Evolutionary conservation across 2,797 vertebrate genomes (phyloP).

Genomic region (Lagorchestes hirsutus): DNA sequence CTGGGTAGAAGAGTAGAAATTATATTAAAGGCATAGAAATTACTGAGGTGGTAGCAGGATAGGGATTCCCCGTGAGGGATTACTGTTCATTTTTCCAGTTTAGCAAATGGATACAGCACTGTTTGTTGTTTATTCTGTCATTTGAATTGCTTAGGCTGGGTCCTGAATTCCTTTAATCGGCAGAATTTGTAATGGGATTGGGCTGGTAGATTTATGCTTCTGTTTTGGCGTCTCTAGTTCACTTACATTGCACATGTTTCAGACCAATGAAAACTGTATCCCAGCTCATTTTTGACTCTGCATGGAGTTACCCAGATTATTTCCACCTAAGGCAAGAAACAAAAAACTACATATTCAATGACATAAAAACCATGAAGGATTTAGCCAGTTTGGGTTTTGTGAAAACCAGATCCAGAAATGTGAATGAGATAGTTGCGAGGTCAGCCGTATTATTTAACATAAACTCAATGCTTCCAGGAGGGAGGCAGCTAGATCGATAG

Average conservation of each 20-base stretch:
- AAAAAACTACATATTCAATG: constrained; percentile 56
- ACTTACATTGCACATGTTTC: constrained; percentile 34
- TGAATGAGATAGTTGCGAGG: not conserved
- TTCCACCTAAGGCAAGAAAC: constrained; percentile 35
- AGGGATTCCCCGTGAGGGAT: constrained; percentile 22
- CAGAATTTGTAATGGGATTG: constrained; percentile 21
- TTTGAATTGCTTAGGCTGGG: constrained; percentile 19
- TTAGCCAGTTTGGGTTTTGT: constrained; percentile 54
- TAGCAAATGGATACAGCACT: not conserved
- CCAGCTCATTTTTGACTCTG: constrained; percentile 25
- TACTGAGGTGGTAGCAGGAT: not conserved
- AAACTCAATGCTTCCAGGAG: not conserved
- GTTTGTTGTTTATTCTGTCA: constrained; percentile 3
- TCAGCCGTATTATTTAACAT: not conserved
- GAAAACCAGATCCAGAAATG: constrained; percentile 51
- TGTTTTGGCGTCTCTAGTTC: constrained; percentile 14
- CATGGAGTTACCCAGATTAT: constrained; percentile 17
- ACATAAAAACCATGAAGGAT: constrained; percentile 23
- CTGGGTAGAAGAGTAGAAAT: not conserved
- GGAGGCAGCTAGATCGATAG: not conserved
- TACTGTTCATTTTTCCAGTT: not conserved
- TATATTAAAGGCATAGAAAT: not conserved
- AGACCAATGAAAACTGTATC: constrained; percentile 49
- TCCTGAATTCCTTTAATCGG: constrained; percentile 38
- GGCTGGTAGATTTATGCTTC: not conserved